Evolutionary conservation across 2,888 invertebrate species (phyloP).

Genomic region (Punctoribates punctum): DNA sequence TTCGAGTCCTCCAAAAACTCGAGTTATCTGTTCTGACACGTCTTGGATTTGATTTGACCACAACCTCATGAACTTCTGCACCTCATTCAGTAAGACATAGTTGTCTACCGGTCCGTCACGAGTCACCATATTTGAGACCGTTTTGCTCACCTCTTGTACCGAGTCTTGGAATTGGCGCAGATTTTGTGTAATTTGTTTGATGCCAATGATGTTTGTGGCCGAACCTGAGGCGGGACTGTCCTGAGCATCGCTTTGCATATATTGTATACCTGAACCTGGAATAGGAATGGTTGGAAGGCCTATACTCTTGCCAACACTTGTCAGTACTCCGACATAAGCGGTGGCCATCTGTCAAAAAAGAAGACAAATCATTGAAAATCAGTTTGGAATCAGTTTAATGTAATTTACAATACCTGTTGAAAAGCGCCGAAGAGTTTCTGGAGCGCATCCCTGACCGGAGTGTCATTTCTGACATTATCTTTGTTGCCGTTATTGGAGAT

Average conservation of each 20-base stretch:
- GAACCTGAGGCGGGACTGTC: too few relatives aligned
- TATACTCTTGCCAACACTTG: constrained; percentile 5
- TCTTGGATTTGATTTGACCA: constrained; percentile 16
- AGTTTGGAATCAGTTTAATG: neutral
- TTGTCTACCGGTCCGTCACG: neutral
- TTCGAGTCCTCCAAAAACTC: neutral
- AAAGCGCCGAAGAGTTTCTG: neutral
- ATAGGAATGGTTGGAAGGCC: neutral
- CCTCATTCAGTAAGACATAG: neutral
- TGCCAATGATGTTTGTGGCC: neutral
- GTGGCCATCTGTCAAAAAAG: neutral
- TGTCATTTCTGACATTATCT: neutral
- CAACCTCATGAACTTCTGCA: neutral
- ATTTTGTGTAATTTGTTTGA: constrained; percentile 14
- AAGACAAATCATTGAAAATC: neutral
- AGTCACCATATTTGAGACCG: neutral
- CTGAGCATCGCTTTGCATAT: neutral
- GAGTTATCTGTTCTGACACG: neutral
- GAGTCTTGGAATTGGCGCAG: neutral
- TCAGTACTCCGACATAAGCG: constrained; percentile 21
- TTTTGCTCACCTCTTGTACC: neutral
- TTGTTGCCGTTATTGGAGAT: neutral
- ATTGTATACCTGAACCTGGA: neutral
- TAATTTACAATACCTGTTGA: neutral
- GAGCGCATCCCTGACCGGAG: constrained; percentile 11